Conservation (phyloP, 2,888 invertebrate genomes). For the Anoplius nigerrimus region DNA sequence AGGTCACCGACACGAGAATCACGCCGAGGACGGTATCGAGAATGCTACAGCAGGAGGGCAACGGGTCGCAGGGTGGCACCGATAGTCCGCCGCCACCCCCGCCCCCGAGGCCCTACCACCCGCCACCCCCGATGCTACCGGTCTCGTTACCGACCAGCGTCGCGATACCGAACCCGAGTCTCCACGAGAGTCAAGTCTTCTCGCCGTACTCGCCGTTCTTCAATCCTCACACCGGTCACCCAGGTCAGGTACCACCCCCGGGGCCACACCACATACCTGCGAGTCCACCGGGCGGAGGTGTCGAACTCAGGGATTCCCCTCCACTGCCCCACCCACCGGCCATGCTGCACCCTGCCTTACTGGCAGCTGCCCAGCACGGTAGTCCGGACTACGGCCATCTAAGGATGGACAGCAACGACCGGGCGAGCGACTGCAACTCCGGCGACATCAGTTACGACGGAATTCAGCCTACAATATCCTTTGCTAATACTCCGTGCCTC, state of each 20-base stretch:
- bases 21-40: conserved; percentile 93
- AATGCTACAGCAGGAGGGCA: conserved; percentile 88
- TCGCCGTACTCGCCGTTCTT: conserved; percentile 94
- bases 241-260: conserved; percentile 71
- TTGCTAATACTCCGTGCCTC: conserved; percentile 79
- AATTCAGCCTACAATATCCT: conserved; percentile 97
- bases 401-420: conserved; percentile 89
- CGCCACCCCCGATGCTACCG: conserved; percentile 88
- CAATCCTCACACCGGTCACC: conserved; percentile 76
- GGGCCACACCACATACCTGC: conserved; percentile 73
- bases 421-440: conserved; percentile 93
- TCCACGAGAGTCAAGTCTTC: conserved; percentile 95
- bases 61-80: conserved; percentile 81
- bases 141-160: conserved; percentile 95
- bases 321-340: conserved; percentile 88
- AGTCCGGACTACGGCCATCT: conserved; percentile 88
- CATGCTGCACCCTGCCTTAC: conserved; percentile 89
- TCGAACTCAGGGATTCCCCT: conserved; percentile 86
- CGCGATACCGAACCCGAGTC: conserved; percentile 96
- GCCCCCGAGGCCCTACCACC: conserved; percentile 85
- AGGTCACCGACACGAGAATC: conserved; percentile 92
- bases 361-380: conserved; percentile 88
- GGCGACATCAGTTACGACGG: conserved; percentile 94
- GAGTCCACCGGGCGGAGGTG: conserved; percentile 82
- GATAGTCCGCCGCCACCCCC: conserved; percentile 73